Evolutionary conservation across 2,113 vertebrate genomes (phyloP), one percentile per base, ranked within the genome.

Genomic region (Chaetorhynchus papuensis): DNA sequence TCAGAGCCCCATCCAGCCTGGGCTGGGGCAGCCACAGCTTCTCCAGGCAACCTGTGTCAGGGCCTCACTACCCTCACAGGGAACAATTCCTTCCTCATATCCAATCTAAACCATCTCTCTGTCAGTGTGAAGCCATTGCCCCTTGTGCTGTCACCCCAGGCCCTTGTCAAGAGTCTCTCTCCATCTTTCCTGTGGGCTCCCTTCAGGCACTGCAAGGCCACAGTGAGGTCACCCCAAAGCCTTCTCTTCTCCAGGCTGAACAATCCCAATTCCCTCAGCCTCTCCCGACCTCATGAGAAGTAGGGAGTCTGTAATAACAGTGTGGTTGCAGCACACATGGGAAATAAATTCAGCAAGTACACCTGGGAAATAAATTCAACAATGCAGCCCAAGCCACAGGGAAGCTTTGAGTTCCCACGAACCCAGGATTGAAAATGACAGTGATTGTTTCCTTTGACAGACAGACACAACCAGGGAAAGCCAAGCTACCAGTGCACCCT

Each of bases 51-150:
- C 33, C 39, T 72, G 39, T 33, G 49, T 28, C 23, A 64, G 59
- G 41, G 49, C 59, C 15, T 47, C 18, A 0, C 0, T 28, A 54
- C 15, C 15, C 28, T 47, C n/a, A 15, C 28, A 74, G 19, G 49
- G 18, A 76, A 33, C 0, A 39, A 74, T 37, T 74, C 22, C n/a
- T 56, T 7, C 28, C 59, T 1, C 1, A 54, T 47, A 84, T 23
- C 28, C n/a, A 8, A 28, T 19, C 49, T 28, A 47, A 64, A 0
- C 18, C 41, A 7, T 0, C 17, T 45, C 6, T 54, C 27, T n/a
- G 41, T 23, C n/a, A 64, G 2, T 47, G 3, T n/a, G 44, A 41
- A 35, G 35, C 54, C 65, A 50, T 50, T 59, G 0, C 19, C 23
- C 35, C 35, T 23, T 42, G 15, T 60, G 30, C 65, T 70, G 54